These are phyloP conservation scores for Oscheius myriophilus DNA, from an alignment of 2,888 invertebrate species.

Conservation along the genomic window DNA sequence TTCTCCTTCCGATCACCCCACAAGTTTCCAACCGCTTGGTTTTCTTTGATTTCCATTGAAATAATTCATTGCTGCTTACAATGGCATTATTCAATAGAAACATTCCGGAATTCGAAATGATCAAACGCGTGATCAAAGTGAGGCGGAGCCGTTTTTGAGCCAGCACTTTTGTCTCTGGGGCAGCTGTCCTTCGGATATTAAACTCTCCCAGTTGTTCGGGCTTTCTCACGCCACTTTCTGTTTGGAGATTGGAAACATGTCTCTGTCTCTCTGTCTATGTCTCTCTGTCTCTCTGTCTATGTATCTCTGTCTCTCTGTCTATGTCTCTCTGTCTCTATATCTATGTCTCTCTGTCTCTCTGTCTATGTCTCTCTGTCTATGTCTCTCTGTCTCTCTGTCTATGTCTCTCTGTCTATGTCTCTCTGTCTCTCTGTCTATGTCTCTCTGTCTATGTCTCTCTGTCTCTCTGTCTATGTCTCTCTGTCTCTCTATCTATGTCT, in stretches of 20 bases:
- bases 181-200: not conserved
- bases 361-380: slow-evolving; percentile 3
- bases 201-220: not conserved
- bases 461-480: not conserved
- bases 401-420: slow-evolving; percentile 23
- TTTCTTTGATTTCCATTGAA: too few relatives aligned
- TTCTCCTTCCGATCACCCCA: too few relatives aligned
- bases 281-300: not conserved
- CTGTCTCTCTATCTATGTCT: not conserved
- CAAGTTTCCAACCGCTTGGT: too few relatives aligned
- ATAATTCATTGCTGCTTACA: too few relatives aligned
- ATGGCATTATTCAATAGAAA: not conserved
- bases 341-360: not conserved
- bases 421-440: too few relatives aligned
- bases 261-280: not conserved
- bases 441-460: slow-evolving; percentile 4
- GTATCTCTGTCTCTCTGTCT: slow-evolving; percentile 9
- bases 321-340: not conserved
- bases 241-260: not conserved
- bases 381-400: not conserved
- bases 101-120: not conserved
- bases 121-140: not conserved
- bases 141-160: not conserved
- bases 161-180: not conserved
- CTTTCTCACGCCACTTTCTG: slow-evolving; percentile 7